A percentile compares a stretch with the other conserved stretches of the same genome.
Evolutionary conservation across 2,797 vertebrate genomes (phyloP).

Genomic region (Rhyacichthys aspro): DNA sequence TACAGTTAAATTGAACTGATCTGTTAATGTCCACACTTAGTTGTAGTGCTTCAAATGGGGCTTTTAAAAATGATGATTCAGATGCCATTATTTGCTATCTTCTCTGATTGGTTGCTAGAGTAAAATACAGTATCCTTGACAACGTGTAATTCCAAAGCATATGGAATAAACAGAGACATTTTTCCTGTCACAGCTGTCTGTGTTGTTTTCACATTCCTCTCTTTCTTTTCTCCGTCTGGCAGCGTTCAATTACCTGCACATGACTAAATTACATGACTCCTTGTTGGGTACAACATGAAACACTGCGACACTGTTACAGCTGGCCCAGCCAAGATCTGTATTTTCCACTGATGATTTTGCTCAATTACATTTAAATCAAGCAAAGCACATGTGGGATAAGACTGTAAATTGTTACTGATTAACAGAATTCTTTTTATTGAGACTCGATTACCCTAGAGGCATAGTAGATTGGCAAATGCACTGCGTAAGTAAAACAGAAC

Average conservation of each 20-base stretch:
- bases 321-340: slow-evolving; percentile 43
- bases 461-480: slow-evolving; percentile 21
- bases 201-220: slow-evolving; percentile 8
- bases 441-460: slow-evolving; percentile 30
- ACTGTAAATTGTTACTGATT: slow-evolving; percentile 50
- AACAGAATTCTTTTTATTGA: slow-evolving; percentile 45
- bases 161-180: no score
- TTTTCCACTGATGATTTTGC: slow-evolving; percentile 46
- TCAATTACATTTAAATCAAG: slow-evolving; percentile 64
- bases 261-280: slow-evolving; percentile 44
- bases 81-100: no score
- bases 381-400: slow-evolving; percentile 29
- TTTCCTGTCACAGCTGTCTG: slow-evolving; percentile 1
- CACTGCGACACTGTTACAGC: slow-evolving; percentile 22
- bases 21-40: no score
- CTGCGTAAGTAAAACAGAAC: not conserved
- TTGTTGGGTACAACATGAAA: slow-evolving; percentile 40
- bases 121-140: no score
- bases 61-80: no score
- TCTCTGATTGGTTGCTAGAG: no score
- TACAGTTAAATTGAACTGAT: no score
- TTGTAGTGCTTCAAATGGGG: no score
- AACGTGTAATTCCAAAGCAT: no score
- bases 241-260: slow-evolving; percentile 46
- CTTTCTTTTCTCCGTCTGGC: slow-evolving; percentile 29